A percentile compares a stretch with the other conserved stretches of the same genome.
phyloP scores from a whole-genome alignment of 2,797 vertebrate species.

The Synanceia verrucosa region DNA sequence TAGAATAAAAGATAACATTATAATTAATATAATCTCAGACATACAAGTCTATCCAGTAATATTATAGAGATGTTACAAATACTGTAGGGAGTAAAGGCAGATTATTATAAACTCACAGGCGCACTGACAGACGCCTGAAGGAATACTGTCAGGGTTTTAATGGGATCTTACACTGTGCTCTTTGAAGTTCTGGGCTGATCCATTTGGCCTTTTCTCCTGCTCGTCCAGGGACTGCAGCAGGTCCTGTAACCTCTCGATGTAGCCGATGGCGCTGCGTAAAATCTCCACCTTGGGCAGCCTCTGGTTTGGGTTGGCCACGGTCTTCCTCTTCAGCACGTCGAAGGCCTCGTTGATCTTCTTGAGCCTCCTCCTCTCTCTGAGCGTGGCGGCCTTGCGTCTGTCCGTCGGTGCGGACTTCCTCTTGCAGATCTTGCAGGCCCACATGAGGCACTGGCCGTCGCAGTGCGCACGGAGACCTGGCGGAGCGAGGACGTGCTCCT shows the following conservation, averaged over 20 bases:
- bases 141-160: not conserved
- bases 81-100: not conserved
- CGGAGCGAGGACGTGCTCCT: constrained; percentile 94
- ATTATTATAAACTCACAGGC: not conserved
- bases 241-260: constrained; percentile 95
- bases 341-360: constrained; percentile 99
- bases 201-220: constrained; percentile 86
- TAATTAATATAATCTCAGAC: not conserved
- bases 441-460: constrained; percentile 94
- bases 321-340: constrained; percentile 94
- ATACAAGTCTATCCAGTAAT: not conserved
- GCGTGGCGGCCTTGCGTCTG: constrained; percentile 94
- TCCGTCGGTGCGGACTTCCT: constrained; percentile 94
- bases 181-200: constrained; percentile 80
- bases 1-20: not conserved
- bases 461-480: constrained; percentile 92
- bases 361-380: constrained; percentile 92
- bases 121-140: not conserved
- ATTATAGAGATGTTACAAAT: not conserved
- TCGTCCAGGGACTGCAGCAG: constrained; percentile 92
- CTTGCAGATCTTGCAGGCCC: constrained; percentile 99
- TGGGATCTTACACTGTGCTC: constrained; percentile 73
- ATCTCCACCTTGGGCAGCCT: constrained; percentile 99
- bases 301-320: constrained; percentile 96
- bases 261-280: constrained; percentile 95